Evolutionary conservation across 2,113 vertebrate species (phyloP), one percentile per base, ranked within the genome.

Genomic region (Mustelus asterias): DNA sequence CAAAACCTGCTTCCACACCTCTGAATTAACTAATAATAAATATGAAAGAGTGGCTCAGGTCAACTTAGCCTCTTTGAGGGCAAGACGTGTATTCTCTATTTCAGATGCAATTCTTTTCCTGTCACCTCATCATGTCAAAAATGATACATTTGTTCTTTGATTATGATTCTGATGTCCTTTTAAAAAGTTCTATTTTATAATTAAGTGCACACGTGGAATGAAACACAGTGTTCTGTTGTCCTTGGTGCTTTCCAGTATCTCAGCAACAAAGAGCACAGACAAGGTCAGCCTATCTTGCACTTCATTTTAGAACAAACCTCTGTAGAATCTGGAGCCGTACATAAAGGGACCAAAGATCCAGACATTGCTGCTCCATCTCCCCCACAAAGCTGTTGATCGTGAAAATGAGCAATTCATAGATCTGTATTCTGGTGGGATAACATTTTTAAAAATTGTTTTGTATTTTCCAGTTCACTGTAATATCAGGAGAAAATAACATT

Each of bases 141-240:
- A 29, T 93, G 58, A 63, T 93, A n/a, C 9, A 44, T 44, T 80
- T 37, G 26, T 90, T 92, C 29, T 92, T 65, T 65, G 4, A 65
- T 65, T 93, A 22, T 93, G 7, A 2, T 93, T 16, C 16, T 65
- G 60, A 65, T 93, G 65, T 20, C n/a, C 1, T 92, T 65, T 22
- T 93, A 8, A 93, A 76, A 93, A 37, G n/a, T 37, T 88, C 58
- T 58, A 88, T 88, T 88, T 22, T 65, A 22, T 65, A 93, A 92
- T 48, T 26, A 88, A 88, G 54, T 33, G 24, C 14, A n/a, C 29
- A 92, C 22, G 89, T 65, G n/a, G 65, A 93, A 67, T 65, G 60
- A 93, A 65, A 93, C 60, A 18, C 24, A 63, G 20, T 93, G 89
- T 93, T 93, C 89, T 37, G 89, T 93, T 93, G 60, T 67, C 89